Base-by-base conservation (phyloP, 2,113 vertebrate species). In the Pachycephala philippinensis region DNA sequence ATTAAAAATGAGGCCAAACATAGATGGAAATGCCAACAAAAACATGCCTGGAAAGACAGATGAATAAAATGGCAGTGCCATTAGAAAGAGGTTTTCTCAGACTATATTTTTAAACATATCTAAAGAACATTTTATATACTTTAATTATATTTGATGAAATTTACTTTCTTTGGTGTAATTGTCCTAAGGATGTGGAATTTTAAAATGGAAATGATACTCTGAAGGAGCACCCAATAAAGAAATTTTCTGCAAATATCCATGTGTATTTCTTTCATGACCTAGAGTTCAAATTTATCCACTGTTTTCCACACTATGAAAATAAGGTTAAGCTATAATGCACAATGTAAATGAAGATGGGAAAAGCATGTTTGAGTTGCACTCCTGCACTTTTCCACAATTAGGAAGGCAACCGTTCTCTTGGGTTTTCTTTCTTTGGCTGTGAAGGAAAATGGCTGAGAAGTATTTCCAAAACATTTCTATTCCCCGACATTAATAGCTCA, bases 21-120 rank as follows among this genome's bases (percentile, higher is more conserved):
- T 33, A 66, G 61, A 74, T 39, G 60, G 56, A 84, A 81, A 92
- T 90, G 95, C 95, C 96, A 97, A 96, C 44, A 93, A 95, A 96
- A 96, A 96, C 88, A 94, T 64, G 68, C 71, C 92, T 94, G 85
- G 84, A 80, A 95, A 94, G 83, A 92, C 3, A 89, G 79, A 94
- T 87, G 5, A 84, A 45, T 84, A 91, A 74, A 74, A 70, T 45
- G 76, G 83, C 33, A 93, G 20, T 89, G 85, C 49, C 83, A 90
- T 89, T 16, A 93, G 64, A 96, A 95, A 92, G 39, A 94, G 15
- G 60, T 75, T 82, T 96, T 95, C 82, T 95, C 85, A 78, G 79
- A 89, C 13, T 60, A 2, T 76, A 86, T 89, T 91, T 94, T 93
- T 60, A 93, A 93, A 78, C 3, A 9, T 68, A 64, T 53, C 33